Conservation (phyloP, 2,888 invertebrate species). For the Pollenia griseotomentosa region DNA sequence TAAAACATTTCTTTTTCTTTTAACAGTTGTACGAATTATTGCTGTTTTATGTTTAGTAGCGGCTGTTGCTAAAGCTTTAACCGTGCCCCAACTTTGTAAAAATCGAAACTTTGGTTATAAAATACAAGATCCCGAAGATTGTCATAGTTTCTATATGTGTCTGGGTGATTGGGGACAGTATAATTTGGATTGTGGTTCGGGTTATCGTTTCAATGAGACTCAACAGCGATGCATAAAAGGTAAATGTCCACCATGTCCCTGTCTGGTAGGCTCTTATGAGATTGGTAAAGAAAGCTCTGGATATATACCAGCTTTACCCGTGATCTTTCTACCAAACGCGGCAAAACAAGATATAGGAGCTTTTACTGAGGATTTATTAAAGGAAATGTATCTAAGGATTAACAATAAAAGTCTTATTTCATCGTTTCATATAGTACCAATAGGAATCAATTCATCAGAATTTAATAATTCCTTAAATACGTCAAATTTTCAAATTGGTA, state of each 20-base stretch:
- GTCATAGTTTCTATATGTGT: constrained; percentile 73
- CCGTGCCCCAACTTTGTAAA: constrained; percentile 47
- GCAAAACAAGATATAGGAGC: neutral
- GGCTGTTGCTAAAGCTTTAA: constrained; percentile 18
- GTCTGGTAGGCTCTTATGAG: neutral
- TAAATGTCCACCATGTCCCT: constrained; percentile 65
- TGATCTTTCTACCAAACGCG: neutral
- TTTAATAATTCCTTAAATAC: neutral
- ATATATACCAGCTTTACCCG: constrained; percentile 15
- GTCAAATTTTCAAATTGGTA: neutral
- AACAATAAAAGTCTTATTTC: neutral
- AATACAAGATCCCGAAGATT: constrained; percentile 70
- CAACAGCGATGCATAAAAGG: constrained; percentile 67
- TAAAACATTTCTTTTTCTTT: neutral
- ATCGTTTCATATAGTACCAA: neutral
- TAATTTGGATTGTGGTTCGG: constrained; percentile 60
- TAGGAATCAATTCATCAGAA: neutral
- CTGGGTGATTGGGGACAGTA: constrained; percentile 65
- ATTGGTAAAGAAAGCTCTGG: neutral
- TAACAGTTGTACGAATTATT: constrained; percentile 26
- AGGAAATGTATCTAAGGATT: neutral
- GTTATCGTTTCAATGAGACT: constrained; percentile 64
- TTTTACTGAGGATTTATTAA: neutral
- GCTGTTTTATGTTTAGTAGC: neutral
- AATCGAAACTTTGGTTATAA: constrained; percentile 66